phyloP scores from a whole-genome alignment of 2,113 vertebrate genomes.

The Mustela lutreola region DNA sequence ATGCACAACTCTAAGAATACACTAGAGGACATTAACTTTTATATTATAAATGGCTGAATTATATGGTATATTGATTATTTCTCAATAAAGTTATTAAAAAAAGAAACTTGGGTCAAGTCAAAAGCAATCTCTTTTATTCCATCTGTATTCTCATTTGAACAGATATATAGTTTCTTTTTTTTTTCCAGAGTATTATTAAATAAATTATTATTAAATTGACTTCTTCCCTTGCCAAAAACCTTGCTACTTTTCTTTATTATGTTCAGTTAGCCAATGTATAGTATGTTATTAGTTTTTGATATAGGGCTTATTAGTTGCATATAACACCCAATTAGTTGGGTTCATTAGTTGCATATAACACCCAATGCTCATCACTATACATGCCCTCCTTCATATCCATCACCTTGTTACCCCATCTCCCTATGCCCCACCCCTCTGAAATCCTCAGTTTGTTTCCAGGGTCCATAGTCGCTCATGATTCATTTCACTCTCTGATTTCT shows the following conservation, averaged over 20 bases:
- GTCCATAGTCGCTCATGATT: too few species aligned
- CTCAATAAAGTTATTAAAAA: not conserved
- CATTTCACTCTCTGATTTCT: too few species aligned
- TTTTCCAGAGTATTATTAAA: not conserved
- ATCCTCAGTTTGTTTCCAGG: too few species aligned
- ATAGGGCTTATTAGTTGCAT: too few species aligned
- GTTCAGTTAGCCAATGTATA: too few species aligned
- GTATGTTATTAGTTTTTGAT: too few species aligned
- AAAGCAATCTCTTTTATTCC: not conserved
- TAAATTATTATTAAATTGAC: not conserved
- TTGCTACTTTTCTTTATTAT: not conserved
- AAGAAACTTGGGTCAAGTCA: not conserved
- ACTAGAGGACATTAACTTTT: not conserved
- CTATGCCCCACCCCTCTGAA: rapidly evolving
- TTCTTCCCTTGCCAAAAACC: not conserved
- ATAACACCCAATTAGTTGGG: too few species aligned
- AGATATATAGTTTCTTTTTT: not conserved
- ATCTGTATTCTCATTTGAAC: not conserved
- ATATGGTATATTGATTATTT: not conserved
- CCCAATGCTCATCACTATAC: too few species aligned
- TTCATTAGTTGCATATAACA: too few species aligned
- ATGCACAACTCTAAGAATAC: not conserved
- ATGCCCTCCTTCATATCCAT: too few species aligned
- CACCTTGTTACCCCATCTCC: too few species aligned
- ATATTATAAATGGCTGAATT: not conserved